These are phyloP conservation scores for Nemotelus nigrinus DNA, from an alignment of 2,888 invertebrate genomes.

Conservation along the genomic window DNA sequence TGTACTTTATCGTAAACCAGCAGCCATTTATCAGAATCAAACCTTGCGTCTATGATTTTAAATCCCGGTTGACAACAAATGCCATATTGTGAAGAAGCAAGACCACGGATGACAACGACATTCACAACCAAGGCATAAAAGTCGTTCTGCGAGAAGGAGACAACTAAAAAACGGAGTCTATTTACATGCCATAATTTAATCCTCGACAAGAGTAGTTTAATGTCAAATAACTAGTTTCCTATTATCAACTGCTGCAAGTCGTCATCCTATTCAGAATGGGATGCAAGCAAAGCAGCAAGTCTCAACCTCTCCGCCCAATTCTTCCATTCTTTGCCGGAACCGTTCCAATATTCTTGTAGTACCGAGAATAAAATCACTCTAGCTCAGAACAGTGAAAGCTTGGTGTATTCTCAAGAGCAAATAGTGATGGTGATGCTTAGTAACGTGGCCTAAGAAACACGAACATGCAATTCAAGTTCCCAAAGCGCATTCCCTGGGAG, in stretches of 20 bases:
- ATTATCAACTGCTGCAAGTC: slow-evolving; percentile 34
- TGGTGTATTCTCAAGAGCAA: slow-evolving; percentile 20
- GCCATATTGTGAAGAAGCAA: slow-evolving; percentile 11
- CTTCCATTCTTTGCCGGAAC: slow-evolving; percentile 1
- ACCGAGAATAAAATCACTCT: background rate
- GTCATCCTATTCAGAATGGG: background rate
- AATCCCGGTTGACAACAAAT: slow-evolving; percentile 31
- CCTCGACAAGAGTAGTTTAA: slow-evolving; percentile 49
- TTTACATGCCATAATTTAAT: slow-evolving; percentile 51
- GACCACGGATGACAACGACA: background rate
- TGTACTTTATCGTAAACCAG: slow-evolving; percentile 27
- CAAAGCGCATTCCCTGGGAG: background rate
- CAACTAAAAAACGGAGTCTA: slow-evolving; percentile 44
- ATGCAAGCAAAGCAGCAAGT: slow-evolving; percentile 2
- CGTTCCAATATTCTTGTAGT: background rate
- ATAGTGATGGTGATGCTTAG: slow-evolving; percentile 12
- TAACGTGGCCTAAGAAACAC: slow-evolving; percentile 19
- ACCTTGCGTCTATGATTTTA: background rate
- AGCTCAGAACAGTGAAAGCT: slow-evolving; percentile 5
- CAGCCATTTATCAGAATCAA: slow-evolving; percentile 11
- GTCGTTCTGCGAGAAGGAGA: background rate
- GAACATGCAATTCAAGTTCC: slow-evolving; percentile 16
- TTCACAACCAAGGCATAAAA: background rate
- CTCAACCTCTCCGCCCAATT: background rate
- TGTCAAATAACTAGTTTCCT: slow-evolving; percentile 48